Base-by-base conservation (phyloP, 2,888 invertebrate species). In the Protophormia terraenovae region DNA sequence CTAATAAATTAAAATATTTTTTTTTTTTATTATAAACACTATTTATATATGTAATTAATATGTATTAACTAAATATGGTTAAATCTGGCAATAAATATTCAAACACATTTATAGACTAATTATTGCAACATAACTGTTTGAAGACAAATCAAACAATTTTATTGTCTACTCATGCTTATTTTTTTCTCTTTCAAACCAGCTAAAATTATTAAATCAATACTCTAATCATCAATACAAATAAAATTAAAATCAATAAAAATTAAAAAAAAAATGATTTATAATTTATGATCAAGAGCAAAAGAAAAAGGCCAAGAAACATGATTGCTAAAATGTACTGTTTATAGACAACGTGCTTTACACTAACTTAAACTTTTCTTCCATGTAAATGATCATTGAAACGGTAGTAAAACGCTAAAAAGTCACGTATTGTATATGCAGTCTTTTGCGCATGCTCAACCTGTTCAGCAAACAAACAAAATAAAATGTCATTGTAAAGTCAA, bases 321-420 rank as follows among this genome's bases (percentile, higher is more conserved):
- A 50, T 24, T 12, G 16, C 3, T 35, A n/a, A 73, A 41, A 16
- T 41, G 10, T 12, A 12, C 0, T 38, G 2, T 19, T 38, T 27
- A 38, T 41, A 38, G 27, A 64, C n/a, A 64, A 53, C 19, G n/a
- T 53, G 24, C 16, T 47, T 6, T 45, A 62, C 5, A 29, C 16
- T 47, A 16, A 5, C 0, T 55, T 55, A 62, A 64, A 29, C 16
- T 47, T 60, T 64, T 69, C 32, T 76, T 75, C 24, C 41, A 53
- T 16, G 27, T 35, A 67, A 53, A 35, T 50, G 19, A 50, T 67
- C 32, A 67, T 60, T 75, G 16, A 75, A 76, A 69, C 47, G 32
- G 24, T 60, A 58, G 77, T 81, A n/a, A 67, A 73, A 53, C 16
- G 45, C 32, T 45, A 71, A 80, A 81, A 84, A 81, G 78, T 85